Percentiles rank a stretch among this genome's conserved stretches.
These are phyloP conservation scores for Seriola quinqueradiata DNA, from an alignment of 2,113 vertebrate species.

Conservation along the genomic window DNA sequence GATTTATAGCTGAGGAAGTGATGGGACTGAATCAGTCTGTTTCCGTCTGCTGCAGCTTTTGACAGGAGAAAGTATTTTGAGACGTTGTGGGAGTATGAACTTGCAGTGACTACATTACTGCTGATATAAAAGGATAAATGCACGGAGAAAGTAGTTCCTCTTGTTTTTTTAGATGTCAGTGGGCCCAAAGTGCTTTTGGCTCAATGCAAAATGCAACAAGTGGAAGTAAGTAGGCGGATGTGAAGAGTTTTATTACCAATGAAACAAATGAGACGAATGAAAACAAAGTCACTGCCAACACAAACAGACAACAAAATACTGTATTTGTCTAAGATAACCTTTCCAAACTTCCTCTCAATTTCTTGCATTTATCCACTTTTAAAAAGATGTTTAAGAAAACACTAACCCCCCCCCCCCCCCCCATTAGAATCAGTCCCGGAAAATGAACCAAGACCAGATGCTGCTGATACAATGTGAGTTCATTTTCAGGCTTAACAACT, in stretches of 20 bases:
- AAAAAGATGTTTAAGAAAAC: background rate
- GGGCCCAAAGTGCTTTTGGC: constrained; percentile 13
- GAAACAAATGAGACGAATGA: constrained; percentile 35
- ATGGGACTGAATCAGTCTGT: background rate
- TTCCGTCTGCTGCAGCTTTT: background rate
- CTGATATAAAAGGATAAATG: constrained; percentile 6
- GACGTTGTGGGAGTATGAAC: constrained; percentile 18
- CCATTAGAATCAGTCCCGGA: constrained; percentile 17
- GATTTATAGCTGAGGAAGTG: background rate
- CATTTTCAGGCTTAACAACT: constrained; percentile 64
- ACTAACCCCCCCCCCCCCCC: background rate
- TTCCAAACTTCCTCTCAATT: background rate
- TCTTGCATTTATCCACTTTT: background rate
- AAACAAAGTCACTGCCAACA: background rate
- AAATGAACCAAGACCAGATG: constrained; percentile 49
- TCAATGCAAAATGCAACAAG: constrained; percentile 3
- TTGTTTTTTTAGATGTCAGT: background rate
- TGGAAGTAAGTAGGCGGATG: constrained; percentile 6
- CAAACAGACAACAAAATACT: background rate
- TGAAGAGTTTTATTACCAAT: constrained; percentile 29
- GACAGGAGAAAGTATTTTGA: background rate
- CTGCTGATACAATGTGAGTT: constrained; percentile 53
- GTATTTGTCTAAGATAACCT: background rate
- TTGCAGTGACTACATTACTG: background rate
- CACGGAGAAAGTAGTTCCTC: constrained; percentile 15